phyloP scores from a whole-genome alignment of 1,140 invertebrate genomes.

The Sitophilus oryzae region DNA sequence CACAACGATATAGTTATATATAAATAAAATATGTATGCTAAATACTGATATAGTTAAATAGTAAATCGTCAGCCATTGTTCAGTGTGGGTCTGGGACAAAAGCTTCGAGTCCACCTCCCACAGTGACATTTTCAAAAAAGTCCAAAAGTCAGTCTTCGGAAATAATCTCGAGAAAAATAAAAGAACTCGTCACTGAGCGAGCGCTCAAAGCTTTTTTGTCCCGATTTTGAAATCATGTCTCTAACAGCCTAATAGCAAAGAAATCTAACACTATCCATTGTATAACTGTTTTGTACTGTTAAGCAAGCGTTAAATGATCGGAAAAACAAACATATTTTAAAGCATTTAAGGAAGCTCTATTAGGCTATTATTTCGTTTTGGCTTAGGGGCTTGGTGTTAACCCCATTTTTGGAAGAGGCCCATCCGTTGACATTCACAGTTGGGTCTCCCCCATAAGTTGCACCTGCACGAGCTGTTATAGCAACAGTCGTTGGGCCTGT shows the following conservation, averaged over 20 bases:
- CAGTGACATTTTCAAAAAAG: too few relatives aligned
- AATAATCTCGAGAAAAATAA: constrained; percentile 21
- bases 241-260: too few relatives aligned
- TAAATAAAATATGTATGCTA: constrained; percentile 9
- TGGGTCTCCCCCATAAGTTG: constrained; percentile 86
- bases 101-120: too few relatives aligned
- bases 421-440: constrained; percentile 82
- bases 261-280: too few relatives aligned
- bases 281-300: too few relatives aligned
- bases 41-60: constrained; percentile 17
- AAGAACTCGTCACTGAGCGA: constrained; percentile 3
- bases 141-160: constrained; percentile 30
- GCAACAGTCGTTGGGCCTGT: constrained; percentile 80
- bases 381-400: constrained; percentile 43
- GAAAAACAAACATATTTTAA: too few relatives aligned
- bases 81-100: too few relatives aligned
- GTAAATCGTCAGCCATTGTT: constrained; percentile 22
- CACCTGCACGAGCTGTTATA: constrained; percentile 79
- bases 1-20: too few relatives aligned
- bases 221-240: too few relatives aligned
- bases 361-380: constrained; percentile 8
- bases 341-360: background rate
- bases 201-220: constrained; percentile 2
- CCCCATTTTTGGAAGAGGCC: constrained; percentile 89
- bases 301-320: too few relatives aligned